phyloP scores from a whole-genome alignment of 2,888 invertebrate genomes.

The Melolontha melolontha region DNA sequence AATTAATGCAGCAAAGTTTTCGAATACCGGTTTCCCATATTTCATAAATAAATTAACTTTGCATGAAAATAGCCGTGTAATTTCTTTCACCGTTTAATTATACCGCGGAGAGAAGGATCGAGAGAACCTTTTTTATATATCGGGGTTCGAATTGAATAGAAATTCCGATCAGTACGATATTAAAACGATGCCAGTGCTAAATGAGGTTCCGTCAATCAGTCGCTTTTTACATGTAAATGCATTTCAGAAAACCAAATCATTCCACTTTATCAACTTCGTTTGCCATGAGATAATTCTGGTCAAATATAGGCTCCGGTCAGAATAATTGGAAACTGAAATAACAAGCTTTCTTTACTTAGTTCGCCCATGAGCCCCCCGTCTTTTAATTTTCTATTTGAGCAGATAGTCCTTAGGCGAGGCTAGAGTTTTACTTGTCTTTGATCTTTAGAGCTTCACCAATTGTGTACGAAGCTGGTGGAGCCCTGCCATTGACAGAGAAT shows the following conservation, averaged over 20 bases:
- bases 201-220: slow-evolving; percentile 47
- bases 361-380: slow-evolving; percentile 41
- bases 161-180: slow-evolving; percentile 45
- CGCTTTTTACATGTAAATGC: slow-evolving; percentile 48
- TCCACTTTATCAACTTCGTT: slow-evolving; percentile 43
- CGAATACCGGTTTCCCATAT: slow-evolving; percentile 42
- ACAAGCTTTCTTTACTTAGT: slow-evolving; percentile 53
- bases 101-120: slow-evolving; percentile 17
- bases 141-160: slow-evolving; percentile 34
- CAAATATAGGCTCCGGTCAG: slow-evolving; percentile 45
- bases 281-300: slow-evolving; percentile 41
- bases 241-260: slow-evolving; percentile 41
- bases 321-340: slow-evolving; percentile 59
- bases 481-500: slow-evolving; percentile 59
- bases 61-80: slow-evolving; percentile 42
- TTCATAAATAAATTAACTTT: slow-evolving; percentile 46
- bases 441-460: slow-evolving; percentile 56
- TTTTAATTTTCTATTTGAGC: slow-evolving; percentile 51
- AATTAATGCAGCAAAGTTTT: slow-evolving; percentile 40
- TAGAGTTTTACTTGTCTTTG: slow-evolving; percentile 55
- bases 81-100: slow-evolving; percentile 44
- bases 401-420: slow-evolving; percentile 55
- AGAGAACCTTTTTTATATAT: slow-evolving; percentile 40
- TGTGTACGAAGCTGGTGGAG: slow-evolving; percentile 49
- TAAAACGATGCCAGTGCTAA: slow-evolving; percentile 46